Evolutionary conservation across 1,140 invertebrate species (phyloP), one percentile per base, ranked within the genome.

Genomic region (Sarcophaga peregrina): DNA sequence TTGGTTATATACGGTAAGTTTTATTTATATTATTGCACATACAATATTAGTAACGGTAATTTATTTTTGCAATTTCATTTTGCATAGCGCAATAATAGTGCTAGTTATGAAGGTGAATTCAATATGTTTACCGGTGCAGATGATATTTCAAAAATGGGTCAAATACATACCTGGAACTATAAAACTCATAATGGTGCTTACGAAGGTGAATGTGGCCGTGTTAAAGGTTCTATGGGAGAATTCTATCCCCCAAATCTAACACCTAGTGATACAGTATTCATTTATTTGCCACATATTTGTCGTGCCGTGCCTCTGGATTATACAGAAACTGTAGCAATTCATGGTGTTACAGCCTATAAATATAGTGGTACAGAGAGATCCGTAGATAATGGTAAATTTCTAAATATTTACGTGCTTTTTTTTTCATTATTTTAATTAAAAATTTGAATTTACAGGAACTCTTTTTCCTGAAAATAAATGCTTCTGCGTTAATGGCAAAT

Each of bases 1-100:
- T 50, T 94, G 94, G 92, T 95, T 96, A 90, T 96, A 96, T 90
- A 92, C 92, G 90, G 95, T 96, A 92, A 90, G 91, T 88, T 85
- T 50, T 13, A 46, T 62, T 5, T 75, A 75, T 46, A 15, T 37
- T 48, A 47, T 10, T 37, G 7, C 37, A 8, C 25, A 50, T 80
- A 80, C 15, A 80, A 72, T 20, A 68, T 10, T 45, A 62, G 15
- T 20, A 81, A 58, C 62, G 37, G 46, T 37, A 68, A 46, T 45
- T 8, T 15, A 80, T 74, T 25, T 17, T 74, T 74, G n/a, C 25
- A 50, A 50, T 50, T 78, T 50, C 37, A 45, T 84, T 50, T 17
- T 45, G 37, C 73, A 15, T 54, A 96, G 93, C 94, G 94, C 87
- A 97, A 96, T 85, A 94, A 93, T 84, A 94, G 94, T 0, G 89